Evolutionary conservation across 2,888 invertebrate genomes (phyloP), one percentile per base, ranked within the genome.

Genomic region (Parelbella ahira): DNA sequence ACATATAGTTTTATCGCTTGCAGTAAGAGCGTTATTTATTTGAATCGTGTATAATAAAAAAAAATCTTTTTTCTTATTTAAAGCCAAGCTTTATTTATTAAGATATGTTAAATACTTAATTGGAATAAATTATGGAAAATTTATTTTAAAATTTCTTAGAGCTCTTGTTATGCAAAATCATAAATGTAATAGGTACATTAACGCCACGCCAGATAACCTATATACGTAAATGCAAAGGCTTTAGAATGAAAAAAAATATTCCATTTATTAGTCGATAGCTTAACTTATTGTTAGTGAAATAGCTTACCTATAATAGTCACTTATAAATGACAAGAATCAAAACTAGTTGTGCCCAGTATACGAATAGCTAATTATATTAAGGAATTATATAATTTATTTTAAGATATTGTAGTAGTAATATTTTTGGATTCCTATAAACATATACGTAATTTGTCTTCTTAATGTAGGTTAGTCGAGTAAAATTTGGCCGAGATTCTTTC

Each of bases 291-390:
- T 82, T 86, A 82, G 76, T 67, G 57, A 79, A 68, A 81, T 80
- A 86, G 81, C 74, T 80, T 82, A 86, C 77, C 74, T 81, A 76
- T 86, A 15, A 15, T 3, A 84, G 86, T 86, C 84, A 86, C 76
- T 66, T 78, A 77, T 58, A 77, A 83, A 84, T 86, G 83, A 84
- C 83, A 83, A 70, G 73, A 84, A 86, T 84, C 84, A 84, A 78
- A 81, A 84, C 87, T 87, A 87, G 87, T 87, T 87, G 87, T 87
- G 87, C 86, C 87, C 86, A 84, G 87, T 87, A 87, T 87, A 87
- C 87, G 87, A 87, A 81, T 87, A 87, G 83, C 67, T 81, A 77
- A 76, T 70, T 80, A 79, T 78, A 68, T 38, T 64, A 79, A 78
- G 75, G 72, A 71, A 71, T 80, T 74, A 69, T 72, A 66, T 84